phyloP scores from a whole-genome alignment of 2,797 vertebrate species.

The Molossus molossus region DNA sequence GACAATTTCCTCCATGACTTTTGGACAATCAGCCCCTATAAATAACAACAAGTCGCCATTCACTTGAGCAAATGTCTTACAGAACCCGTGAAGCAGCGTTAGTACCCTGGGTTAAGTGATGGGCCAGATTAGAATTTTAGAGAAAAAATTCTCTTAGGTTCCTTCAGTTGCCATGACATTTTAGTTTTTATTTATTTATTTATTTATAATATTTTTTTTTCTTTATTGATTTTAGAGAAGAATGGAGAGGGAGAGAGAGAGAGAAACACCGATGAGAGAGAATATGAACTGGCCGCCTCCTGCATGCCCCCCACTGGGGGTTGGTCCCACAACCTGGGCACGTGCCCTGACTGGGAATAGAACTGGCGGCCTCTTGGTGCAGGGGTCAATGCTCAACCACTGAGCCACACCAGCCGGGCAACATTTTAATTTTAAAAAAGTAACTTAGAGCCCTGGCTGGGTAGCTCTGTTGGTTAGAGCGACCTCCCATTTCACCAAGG shows the following conservation, averaged over 20 bases:
- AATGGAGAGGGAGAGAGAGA: too few relatives aligned
- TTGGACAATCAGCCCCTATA: background rate
- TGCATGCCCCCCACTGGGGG: too few relatives aligned
- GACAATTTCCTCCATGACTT: background rate
- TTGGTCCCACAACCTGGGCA: too few relatives aligned
- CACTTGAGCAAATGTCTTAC: background rate
- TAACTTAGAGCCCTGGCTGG: background rate
- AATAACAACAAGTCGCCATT: background rate
- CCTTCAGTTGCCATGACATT: background rate
- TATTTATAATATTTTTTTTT: too few relatives aligned
- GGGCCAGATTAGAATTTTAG: background rate
- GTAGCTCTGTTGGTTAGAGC: background rate
- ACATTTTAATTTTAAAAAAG: slow-evolving; percentile 28
- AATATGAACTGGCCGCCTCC: too few relatives aligned
- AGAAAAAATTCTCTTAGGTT: background rate
- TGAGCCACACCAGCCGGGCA: too few relatives aligned
- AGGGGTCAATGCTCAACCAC: too few relatives aligned
- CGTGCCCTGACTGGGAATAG: too few relatives aligned
- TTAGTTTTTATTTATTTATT: slow-evolving; percentile 17
- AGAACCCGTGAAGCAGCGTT: background rate
- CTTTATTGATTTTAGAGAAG: too few relatives aligned
- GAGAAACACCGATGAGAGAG: too few relatives aligned
- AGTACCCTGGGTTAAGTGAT: background rate
- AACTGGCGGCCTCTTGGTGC: too few relatives aligned
- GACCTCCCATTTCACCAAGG: background rate